Evolutionary conservation across 2,797 vertebrate species (phyloP), one percentile per base, ranked within the genome.

Genomic region (Lithobates sylvaticus): DNA sequence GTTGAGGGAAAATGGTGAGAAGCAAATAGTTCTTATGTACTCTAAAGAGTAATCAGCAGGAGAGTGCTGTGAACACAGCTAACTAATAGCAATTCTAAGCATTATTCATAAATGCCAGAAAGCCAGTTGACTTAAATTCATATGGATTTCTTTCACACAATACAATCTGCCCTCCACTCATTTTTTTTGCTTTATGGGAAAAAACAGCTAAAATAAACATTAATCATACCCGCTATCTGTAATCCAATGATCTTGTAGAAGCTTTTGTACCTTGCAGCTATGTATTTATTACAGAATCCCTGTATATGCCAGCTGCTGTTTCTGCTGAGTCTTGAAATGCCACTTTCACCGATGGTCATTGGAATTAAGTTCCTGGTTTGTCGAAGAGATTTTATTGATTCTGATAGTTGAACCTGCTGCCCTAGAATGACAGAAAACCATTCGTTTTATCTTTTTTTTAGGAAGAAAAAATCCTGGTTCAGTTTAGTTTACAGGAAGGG

Each of bases 31-130:
- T 77, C 58, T 65, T 58, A 39, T 39, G 12, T 42, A 27, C 58
- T 0, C 76, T 4, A 3, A 61, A 39, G 76, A 67, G 10, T 21
- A 21, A 78, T 78, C 32, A 65, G 58, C n/a, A 42, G 36, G 34
- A 26, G 61, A 26, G 76, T 39, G 61, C 12, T 77, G 34, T 39
- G 76, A 77, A 42, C 76, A 78, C 76, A 65, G 54, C 75, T 61
- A 75, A 42, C 76, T 78, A 78, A 78, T 78, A 78, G 58, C 39
- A 26, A 36, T 67, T 27, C 42, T 39, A 65, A 34, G 65, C 61
- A 65, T 78, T 78, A 78, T 78, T 67, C 34, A 78, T 78, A 64
- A 78, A 54, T 44, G 61, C 58, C 58, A 64, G 36, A 65, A 23
- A 67, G 36, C 65, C 23, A 26, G 58, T 18, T 13, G n/a, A 78